Base-by-base conservation (phyloP, 2,113 vertebrate genomes). In the Coturnix japonica region DNA sequence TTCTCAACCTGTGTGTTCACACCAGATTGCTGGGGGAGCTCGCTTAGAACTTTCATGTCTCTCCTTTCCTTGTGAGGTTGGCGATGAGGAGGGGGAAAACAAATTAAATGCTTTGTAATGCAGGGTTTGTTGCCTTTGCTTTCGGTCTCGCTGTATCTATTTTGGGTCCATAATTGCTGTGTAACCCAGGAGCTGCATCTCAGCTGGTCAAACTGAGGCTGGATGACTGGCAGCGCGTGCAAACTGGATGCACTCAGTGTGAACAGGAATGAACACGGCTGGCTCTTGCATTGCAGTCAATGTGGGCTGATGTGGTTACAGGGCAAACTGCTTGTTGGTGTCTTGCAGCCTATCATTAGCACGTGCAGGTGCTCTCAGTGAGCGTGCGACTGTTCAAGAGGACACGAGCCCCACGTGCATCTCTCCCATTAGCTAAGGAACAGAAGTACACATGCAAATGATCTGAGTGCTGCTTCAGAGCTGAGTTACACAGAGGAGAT, bases 201-300 rank as follows among this genome's bases (percentile, higher is more conserved):
- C 51, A 53, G 51, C 51, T 16, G 51, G 8, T 67, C 33, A 17
- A 9, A 21, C 0, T 10, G 21, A 37, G 12, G 20, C 35, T 47
- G 6, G 37, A 41, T 21, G 21, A 5, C 26, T 46, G 0, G 0
- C 35, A 17, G 30, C 14, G 6, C 0, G 2, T 33, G 57, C 57
- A 30, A 53, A 47, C 43, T 5, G 20, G 30, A n/a, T 25, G 10
- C 6, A 0, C 46, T 60, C 41, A 2, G 35, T 6, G 26, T 39
- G 21, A 59, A 35, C 7, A 35, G 63, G 44, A 47, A 3, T 3
- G 18, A 63, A 17, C 0, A 11, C 33, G 33, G 54, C 9, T 2
- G 0, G 39, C 39, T 77, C 37, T 31, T 39, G n/a, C 11, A 3
- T 1, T 39, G 22, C 71, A 80, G 56, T 28, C 73, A 11, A 0